Evolutionary conservation across 2,113 vertebrate genomes (phyloP), one percentile per base, ranked within the genome.

Genomic region (Odontophorus gujanensis): DNA sequence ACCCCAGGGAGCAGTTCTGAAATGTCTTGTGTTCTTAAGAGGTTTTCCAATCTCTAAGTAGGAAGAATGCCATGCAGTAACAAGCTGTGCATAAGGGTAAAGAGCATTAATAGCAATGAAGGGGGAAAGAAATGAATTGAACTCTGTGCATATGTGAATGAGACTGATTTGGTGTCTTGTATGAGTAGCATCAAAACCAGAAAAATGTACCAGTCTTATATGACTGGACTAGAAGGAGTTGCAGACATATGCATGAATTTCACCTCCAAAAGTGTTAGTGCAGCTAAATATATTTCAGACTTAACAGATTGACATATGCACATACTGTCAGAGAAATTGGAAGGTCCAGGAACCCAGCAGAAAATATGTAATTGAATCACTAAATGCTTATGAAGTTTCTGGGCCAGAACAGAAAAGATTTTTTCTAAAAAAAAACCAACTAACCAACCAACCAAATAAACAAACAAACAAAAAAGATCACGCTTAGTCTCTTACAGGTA

Each of bases 1-100:
- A 71, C 50, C 36, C 55, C 32, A 87, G 82, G 85, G 58, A 94
- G 55, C 18, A 87, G 30, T 82, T 93, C 43, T 87, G 71, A 80
- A 50, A 5, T 32, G n/a, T 36, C 45, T 53, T 73, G 66, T 69
- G 24, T 12, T 76, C 32, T 62, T 87, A 85, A 87, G 81, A 91
- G n/a, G 43, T 87, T 92, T 94, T 87, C 24, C 24, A 85, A 20
- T 32, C 45, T 85, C 42, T 61, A 66, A 76, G 75, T 32, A 84
- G 69, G 79, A 81, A 30, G 62, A 89, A 95, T 76, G 32, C 36
- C 58, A 58, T 10, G 12, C 4, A 20, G 30, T 61, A 81, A 76
- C 40, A 22, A 77, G 66, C 48, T 79, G 48, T 76, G 30, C 19
- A 13, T 73, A 76, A 76, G 24, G 26, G 24, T 72, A 40, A 83